Conservation (phyloP, 1,140 invertebrate genomes). For the Platyura marginata region DNA sequence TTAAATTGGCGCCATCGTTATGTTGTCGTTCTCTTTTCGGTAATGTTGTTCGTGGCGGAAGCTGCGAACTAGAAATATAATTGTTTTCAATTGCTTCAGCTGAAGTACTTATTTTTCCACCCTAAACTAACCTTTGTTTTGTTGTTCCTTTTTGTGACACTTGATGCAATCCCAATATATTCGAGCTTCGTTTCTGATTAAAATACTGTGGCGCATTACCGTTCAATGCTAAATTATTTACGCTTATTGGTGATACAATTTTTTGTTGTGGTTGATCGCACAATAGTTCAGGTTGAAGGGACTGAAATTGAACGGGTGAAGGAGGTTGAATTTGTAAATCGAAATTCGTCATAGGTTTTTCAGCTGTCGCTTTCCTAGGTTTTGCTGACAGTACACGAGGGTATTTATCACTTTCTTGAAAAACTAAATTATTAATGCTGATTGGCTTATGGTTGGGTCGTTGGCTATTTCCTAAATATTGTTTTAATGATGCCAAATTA, state of each 20-base stretch:
- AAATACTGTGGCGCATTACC: not conserved
- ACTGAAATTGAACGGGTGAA: conserved; percentile 12
- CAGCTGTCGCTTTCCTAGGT: not conserved
- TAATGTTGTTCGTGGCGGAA: not conserved
- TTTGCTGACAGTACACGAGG: conserved; percentile 1
- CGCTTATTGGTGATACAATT: conserved; percentile 7
- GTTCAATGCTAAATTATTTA: not conserved
- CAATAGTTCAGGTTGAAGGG: conserved; percentile 10
- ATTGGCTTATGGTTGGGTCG: not conserved
- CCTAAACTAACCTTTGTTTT: not conserved
- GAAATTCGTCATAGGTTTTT: not conserved
- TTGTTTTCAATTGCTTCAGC: not conserved
- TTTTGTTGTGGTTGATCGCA: not conserved
- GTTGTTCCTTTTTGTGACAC: not conserved
- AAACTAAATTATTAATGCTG: conserved; percentile 3
- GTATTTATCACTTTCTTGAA: conserved; percentile 1
- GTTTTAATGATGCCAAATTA: not conserved
- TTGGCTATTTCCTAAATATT: not conserved
- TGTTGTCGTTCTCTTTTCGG: not conserved
- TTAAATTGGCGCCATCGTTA: not conserved
- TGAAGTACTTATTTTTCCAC: not conserved
- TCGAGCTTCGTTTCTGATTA: conserved; percentile 4
- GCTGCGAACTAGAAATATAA: not conserved
- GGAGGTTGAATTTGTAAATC: conserved; percentile 4
- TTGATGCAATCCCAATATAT: conserved; percentile 2